Conservation (phyloP, 1,140 invertebrate species). For the Drosophila pruinosa region DNA sequence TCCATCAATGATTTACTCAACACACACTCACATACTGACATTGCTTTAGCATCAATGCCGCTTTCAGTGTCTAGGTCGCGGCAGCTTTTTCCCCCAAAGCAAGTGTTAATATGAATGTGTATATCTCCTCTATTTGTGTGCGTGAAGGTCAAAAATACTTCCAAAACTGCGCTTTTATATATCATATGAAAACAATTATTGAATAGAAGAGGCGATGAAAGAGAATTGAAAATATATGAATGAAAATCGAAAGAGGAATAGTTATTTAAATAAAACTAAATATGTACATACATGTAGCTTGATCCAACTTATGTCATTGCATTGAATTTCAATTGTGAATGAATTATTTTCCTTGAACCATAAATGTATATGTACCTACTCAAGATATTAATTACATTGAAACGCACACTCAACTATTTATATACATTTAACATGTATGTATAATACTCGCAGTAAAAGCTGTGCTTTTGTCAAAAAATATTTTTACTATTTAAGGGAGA, state of each 20-base stretch:
- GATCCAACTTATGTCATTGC: too few relatives aligned
- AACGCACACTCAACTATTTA: neutral
- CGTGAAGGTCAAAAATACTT: slow-evolving; percentile 48
- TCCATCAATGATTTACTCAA: neutral
- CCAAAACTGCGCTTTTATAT: neutral
- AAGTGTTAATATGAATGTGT: neutral
- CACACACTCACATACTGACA: slow-evolving; percentile 14
- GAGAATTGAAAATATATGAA: neutral
- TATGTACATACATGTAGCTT: too few relatives aligned
- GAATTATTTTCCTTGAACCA: too few relatives aligned
- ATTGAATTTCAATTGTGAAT: too few relatives aligned
- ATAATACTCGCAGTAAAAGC: slow-evolving; percentile 32
- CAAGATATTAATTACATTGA: slow-evolving; percentile 45
- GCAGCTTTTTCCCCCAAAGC: slow-evolving; percentile 49
- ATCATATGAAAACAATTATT: neutral
- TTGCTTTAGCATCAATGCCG: slow-evolving; percentile 8
- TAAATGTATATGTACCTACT: too few relatives aligned
- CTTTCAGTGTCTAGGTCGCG: slow-evolving; percentile 76
- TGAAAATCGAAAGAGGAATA: too few relatives aligned
- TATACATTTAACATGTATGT: too few relatives aligned
- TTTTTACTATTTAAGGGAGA: neutral
- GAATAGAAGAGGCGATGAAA: neutral
- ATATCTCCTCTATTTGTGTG: neutral
- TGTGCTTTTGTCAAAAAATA: slow-evolving; percentile 18
- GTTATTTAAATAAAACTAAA: too few relatives aligned